Evolutionary conservation across 2,113 vertebrate genomes (phyloP).

Genomic region (Saiga tatarica): DNA sequence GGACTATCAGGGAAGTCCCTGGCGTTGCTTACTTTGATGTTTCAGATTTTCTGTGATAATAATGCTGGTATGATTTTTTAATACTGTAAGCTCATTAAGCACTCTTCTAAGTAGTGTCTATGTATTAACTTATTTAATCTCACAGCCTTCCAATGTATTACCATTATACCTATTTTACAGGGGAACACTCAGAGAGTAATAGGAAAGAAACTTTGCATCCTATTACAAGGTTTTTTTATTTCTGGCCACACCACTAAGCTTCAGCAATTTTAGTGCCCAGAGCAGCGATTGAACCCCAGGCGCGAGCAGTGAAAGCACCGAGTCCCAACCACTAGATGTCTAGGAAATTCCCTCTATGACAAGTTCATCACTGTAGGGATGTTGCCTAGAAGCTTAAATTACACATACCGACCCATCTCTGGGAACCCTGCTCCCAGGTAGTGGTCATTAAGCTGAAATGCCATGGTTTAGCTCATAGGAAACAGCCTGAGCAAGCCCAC

Average conservation of each 20-base stretch:
- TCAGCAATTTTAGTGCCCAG: not conserved
- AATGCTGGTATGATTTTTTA: fast-evolving
- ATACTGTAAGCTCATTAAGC: not conserved
- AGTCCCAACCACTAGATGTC: not conserved
- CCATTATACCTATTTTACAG: not conserved
- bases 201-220: not conserved
- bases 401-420: too few species aligned
- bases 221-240: not conserved
- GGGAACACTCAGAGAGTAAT: not conserved
- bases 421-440: not conserved
- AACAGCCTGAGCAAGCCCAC: not conserved
- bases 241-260: not conserved
- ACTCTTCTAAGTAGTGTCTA: not conserved
- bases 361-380: not conserved
- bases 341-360: not conserved
- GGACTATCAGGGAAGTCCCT: not conserved
- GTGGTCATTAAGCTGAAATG: not conserved
- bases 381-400: not conserved
- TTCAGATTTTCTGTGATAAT: not conserved
- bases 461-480: not conserved
- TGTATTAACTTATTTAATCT: not conserved
- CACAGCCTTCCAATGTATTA: fast-evolving
- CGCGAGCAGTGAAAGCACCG: fast-evolving
- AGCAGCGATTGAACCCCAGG: not conserved
- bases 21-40: too few species aligned